A percentile compares a stretch with the other conserved stretches of the same genome.
phyloP scores from a whole-genome alignment of 2,888 invertebrate genomes.

The Capitulum mitella region DNA sequence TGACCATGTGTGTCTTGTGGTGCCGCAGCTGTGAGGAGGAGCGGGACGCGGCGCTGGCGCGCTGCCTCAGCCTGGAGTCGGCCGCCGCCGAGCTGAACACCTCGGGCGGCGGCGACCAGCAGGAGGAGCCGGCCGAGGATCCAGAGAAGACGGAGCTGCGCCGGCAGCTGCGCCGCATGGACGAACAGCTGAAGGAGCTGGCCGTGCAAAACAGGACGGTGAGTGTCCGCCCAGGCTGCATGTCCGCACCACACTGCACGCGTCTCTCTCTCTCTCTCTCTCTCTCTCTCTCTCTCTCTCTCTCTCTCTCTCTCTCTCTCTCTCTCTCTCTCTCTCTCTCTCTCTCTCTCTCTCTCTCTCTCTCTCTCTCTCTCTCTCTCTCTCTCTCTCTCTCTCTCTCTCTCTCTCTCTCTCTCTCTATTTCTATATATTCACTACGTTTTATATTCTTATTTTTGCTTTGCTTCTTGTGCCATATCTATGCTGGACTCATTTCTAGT shows the following conservation, averaged over 20 bases:
- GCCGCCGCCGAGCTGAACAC: background rate
- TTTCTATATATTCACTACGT: too few species aligned
- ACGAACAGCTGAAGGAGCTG: slow-evolving; percentile 53
- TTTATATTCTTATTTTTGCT: too few species aligned
- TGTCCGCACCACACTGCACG: background rate
- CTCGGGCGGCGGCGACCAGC: background rate
- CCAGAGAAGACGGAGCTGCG: slow-evolving; percentile 41
- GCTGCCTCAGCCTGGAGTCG: background rate
- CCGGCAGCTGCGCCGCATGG: slow-evolving; percentile 54
- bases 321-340: too few species aligned
- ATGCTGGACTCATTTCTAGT: background rate
- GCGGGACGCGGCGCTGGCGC: slow-evolving; percentile 1
- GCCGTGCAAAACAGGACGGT: slow-evolving; percentile 55
- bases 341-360: too few species aligned
- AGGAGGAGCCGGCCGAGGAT: background rate
- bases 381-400: too few species aligned
- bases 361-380: too few species aligned
- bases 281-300: background rate
- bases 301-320: too few species aligned
- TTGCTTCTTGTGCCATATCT: background rate
- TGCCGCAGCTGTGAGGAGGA: background rate
- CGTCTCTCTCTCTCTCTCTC: background rate
- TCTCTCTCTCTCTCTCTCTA: too few species aligned
- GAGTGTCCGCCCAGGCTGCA: slow-evolving; percentile 35
- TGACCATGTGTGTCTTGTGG: background rate